phyloP scores from a whole-genome alignment of 1,140 invertebrate genomes.

The Laupala kohalensis region DNA sequence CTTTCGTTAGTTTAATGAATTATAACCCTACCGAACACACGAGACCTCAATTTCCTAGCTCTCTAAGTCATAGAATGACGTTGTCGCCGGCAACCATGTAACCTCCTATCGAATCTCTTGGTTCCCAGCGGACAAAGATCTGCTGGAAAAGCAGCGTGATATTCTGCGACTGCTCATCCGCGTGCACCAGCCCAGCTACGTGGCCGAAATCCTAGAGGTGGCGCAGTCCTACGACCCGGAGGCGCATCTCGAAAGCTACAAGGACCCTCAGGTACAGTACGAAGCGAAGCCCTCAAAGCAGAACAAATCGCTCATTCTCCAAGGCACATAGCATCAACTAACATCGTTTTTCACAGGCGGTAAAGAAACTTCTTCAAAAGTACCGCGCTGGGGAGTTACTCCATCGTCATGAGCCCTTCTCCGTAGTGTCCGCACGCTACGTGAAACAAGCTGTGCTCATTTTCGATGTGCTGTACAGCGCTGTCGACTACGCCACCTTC shows the following conservation, averaged over 20 bases:
- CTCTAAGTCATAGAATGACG: too few species aligned
- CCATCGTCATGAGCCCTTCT: slow-evolving; percentile 44
- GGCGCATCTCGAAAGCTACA: slow-evolving; percentile 34
- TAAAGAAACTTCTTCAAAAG: slow-evolving; percentile 40
- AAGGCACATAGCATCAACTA: background rate
- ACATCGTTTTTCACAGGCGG: slow-evolving; percentile 31
- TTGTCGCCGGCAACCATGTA: too few species aligned
- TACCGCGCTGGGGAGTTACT: slow-evolving; percentile 40
- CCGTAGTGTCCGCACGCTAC: slow-evolving; percentile 42
- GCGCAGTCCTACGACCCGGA: slow-evolving; percentile 39
- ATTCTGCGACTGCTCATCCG: slow-evolving; percentile 47
- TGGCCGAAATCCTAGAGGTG: slow-evolving; percentile 32
- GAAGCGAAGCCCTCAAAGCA: too few species aligned
- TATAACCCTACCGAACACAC: too few species aligned
- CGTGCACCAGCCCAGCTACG: slow-evolving; percentile 37
- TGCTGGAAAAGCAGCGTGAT: slow-evolving; percentile 41
- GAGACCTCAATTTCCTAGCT: too few species aligned
- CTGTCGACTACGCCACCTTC: slow-evolving; percentile 51
- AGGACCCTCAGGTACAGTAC: slow-evolving; percentile 21
- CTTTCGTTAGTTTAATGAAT: too few species aligned
- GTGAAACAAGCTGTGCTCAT: slow-evolving; percentile 43
- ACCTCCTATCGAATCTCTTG: too few species aligned
- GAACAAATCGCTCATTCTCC: background rate
- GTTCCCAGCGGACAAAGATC: slow-evolving; percentile 36
- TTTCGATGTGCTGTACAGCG: slow-evolving; percentile 53